Evolutionary conservation across 92 coral and sea anemone species (phyloP).

Genomic region (Heliopora coerulea): DNA sequence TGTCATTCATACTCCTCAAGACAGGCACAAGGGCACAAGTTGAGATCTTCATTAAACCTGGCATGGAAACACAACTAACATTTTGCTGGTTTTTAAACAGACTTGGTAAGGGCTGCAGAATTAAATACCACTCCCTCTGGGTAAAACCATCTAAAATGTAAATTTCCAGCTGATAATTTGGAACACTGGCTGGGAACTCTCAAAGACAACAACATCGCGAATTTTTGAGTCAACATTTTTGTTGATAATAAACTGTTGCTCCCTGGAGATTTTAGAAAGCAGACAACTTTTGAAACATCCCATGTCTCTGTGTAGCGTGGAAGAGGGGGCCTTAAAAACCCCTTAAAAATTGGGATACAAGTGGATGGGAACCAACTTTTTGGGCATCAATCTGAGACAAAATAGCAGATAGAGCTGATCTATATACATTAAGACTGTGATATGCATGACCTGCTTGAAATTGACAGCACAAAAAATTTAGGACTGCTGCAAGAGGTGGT

Average conservation of each 20-base stretch:
- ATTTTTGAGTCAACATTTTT: constrained; percentile 23
- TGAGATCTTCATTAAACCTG: constrained; percentile 46
- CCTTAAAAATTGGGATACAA: constrained; percentile 15
- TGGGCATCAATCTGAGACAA: constrained; percentile 18
- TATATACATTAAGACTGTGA: constrained; percentile 4
- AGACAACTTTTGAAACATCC: constrained; percentile 15
- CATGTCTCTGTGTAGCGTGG: constrained; percentile 16
- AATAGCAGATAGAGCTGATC: constrained; percentile 38
- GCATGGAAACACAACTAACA: too few relatives aligned
- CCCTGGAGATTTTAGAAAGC: constrained; percentile 15
- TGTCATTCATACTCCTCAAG: constrained; percentile 52
- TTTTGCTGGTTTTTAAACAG: too few relatives aligned
- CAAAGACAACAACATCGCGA: neutral
- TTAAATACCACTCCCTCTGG: constrained; percentile 61
- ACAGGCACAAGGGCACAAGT: constrained; percentile 58
- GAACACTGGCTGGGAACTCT: constrained; percentile 45
- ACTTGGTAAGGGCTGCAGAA: constrained; percentile 50
- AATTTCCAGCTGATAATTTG: constrained; percentile 58
- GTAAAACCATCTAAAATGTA: constrained; percentile 51
- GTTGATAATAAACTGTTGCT: constrained; percentile 15
- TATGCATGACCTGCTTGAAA: constrained; percentile 27
- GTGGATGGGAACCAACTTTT: constrained; percentile 30
- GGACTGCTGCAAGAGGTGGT: constrained; percentile 32
- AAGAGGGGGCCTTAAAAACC: constrained; percentile 15
- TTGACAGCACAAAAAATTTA: constrained; percentile 4